Evolutionary conservation across 1,140 invertebrate species (phyloP), one percentile per base, ranked within the genome.

Genomic region (Zaprionus vittiger): DNA sequence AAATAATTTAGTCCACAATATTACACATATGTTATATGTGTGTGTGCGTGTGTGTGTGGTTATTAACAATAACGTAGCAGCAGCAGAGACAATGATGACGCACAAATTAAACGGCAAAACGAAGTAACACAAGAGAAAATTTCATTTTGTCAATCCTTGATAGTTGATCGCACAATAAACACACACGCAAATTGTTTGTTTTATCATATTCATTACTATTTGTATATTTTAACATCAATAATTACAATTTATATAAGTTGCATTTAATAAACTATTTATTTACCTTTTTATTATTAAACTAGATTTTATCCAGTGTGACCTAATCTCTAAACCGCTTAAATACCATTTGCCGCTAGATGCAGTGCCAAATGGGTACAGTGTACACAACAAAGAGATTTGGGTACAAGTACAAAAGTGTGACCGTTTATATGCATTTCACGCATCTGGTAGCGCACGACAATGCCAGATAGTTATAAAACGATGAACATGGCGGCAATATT

Each of bases 101-200:
- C 85, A 89, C 83, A 90, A 81, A 68, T 72, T 84, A 84, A 73
- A 89, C 72, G 41, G 26, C 60, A 56, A 79, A 67, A 69, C 37
- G 56, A 59, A 87, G 78, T 54, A 59, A 38, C 24, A 56, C 55
- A 55, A 73, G 17, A 55, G 34, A 73, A 66, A 72, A 68, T 44
- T 37, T 37, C 3, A 34, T 34, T n/a, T 49, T 44, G 24, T 63
- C 71, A 41, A 28, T 24, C 28, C 2, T 17, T 26, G 20, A 2
- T 26, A 4, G 62, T 6, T 63, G 59, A 3, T 62, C 57, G 55
- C 31, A 52, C 15, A 65, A 56, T 47, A 22, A 11, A 24, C 56
- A 41, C 26, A 38, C 24, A 22, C 14, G 20, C 37, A n/a, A 20
- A 0, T 26, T 49, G 9, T 12, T 34, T 24, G 65, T 22, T n/a